These are phyloP conservation scores for Salarias fasciatus DNA, from an alignment of 2,797 vertebrate genomes.

Conservation along the genomic window DNA sequence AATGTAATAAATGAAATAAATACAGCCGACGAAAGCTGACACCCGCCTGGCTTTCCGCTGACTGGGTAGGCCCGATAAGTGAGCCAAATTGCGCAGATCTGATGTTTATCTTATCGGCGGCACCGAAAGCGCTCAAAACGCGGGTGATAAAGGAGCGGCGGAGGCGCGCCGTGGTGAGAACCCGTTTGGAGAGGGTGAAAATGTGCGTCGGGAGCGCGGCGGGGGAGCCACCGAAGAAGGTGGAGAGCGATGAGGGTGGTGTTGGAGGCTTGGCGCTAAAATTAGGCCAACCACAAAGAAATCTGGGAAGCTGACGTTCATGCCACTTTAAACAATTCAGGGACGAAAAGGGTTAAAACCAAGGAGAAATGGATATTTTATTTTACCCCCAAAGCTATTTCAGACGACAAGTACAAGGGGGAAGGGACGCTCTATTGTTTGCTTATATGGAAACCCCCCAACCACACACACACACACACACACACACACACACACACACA, in stretches of 20 bases:
- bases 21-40: constrained; percentile 77
- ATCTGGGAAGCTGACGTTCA: constrained; percentile 29
- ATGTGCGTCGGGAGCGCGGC: constrained; percentile 60
- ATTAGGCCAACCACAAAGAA: constrained; percentile 70
- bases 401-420: constrained; percentile 69
- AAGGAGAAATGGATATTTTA: constrained; percentile 34
- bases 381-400: constrained; percentile 61
- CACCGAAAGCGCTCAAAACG: constrained; percentile 74
- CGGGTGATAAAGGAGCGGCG: constrained; percentile 71
- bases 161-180: constrained; percentile 62
- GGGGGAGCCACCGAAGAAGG: constrained; percentile 72
- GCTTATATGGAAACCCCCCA: constrained; percentile 73
- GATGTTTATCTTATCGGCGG: constrained; percentile 85
- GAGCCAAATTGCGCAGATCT: constrained; percentile 84
- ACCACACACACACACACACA: no score
- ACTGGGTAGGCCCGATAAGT: constrained; percentile 85
- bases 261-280: constrained; percentile 68
- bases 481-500: no score
- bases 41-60: constrained; percentile 81
- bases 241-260: constrained; percentile 73
- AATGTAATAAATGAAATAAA: constrained; percentile 78
- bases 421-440: constrained; percentile 76
- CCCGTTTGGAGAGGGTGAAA: constrained; percentile 65
- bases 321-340: constrained; percentile 32
- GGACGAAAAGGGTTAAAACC: constrained; percentile 18